Percentiles rank a stretch among this genome's conserved stretches.
Conservation (phyloP, 2,113 vertebrate species). For the Sinocyclocheilus anshuiensis region DNA sequence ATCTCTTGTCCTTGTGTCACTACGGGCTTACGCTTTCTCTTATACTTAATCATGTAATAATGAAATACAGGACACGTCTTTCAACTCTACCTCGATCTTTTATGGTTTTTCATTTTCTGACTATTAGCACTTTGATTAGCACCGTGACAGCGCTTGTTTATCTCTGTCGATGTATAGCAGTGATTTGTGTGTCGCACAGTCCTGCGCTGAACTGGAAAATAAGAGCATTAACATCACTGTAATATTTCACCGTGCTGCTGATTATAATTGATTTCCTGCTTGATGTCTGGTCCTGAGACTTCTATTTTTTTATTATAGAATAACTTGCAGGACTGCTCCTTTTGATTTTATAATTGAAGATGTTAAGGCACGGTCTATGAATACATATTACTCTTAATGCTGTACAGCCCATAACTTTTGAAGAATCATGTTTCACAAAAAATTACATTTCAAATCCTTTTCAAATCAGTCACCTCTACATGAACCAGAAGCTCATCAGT, state of each 20-base stretch:
- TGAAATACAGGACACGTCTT: constrained; percentile 21
- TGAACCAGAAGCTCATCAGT: constrained; percentile 6
- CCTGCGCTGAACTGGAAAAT: constrained; percentile 45
- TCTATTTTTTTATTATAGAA: constrained; percentile 43
- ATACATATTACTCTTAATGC: constrained; percentile 52
- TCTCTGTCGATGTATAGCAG: constrained; percentile 28
- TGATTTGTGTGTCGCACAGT: constrained; percentile 6
- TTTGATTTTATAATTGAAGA: constrained; percentile 66
- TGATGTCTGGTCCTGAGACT: constrained; percentile 41
- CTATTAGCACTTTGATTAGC: constrained; percentile 32
- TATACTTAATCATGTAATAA: constrained; percentile 24
- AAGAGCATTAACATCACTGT: constrained; percentile 53
- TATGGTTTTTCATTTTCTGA: constrained; percentile 31
- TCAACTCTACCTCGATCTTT: constrained; percentile 3
- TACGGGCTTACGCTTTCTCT: not conserved
- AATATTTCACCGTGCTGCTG: constrained; percentile 59
- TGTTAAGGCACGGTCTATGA: constrained; percentile 50
- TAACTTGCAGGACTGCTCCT: constrained; percentile 57
- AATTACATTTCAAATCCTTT: constrained; percentile 23
- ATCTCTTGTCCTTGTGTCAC: constrained; percentile 24
- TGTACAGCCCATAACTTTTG: not conserved
- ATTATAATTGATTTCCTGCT: constrained; percentile 67
- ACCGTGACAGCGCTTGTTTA: constrained; percentile 27
- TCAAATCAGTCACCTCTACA: not conserved
- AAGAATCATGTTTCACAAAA: constrained; percentile 5